Conservation (phyloP, 2,797 vertebrate species). For the Sparus aurata region DNA sequence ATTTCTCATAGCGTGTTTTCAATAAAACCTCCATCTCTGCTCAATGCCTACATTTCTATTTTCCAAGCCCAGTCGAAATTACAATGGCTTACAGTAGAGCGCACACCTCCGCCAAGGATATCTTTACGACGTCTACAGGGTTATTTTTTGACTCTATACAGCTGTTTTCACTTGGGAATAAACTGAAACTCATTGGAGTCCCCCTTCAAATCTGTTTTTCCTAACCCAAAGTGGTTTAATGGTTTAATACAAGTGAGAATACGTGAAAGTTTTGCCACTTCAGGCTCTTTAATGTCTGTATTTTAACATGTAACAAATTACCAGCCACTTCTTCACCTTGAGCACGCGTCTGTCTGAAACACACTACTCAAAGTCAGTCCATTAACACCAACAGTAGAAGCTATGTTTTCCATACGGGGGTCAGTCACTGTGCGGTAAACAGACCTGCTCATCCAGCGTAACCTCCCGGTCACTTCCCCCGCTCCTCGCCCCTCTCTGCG, state of each 20-base stretch:
- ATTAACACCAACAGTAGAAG: not conserved
- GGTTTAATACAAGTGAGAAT: not conserved
- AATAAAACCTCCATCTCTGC: not conserved
- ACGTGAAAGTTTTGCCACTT: not conserved
- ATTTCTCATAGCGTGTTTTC: not conserved
- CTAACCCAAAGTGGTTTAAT: not conserved
- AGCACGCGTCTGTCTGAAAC: constrained; percentile 78
- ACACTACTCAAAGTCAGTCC: constrained; percentile 52
- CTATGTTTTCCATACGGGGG: constrained; percentile 55
- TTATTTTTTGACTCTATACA: too few species aligned
- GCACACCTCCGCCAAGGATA: too few species aligned
- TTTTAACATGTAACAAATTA: constrained; percentile 20
- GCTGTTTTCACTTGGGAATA: not conserved
- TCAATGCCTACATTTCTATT: not conserved
- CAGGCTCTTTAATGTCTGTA: not conserved
- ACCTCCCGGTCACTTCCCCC: constrained; percentile 87
- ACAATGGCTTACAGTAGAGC: too few species aligned
- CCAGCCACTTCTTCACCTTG: constrained; percentile 87
- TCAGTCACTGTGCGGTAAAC: constrained; percentile 82
- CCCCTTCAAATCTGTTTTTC: not conserved
- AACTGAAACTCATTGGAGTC: not conserved
- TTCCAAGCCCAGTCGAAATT: too few species aligned
- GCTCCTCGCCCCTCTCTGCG: constrained; percentile 84
- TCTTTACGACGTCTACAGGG: not conserved
- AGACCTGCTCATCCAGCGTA: constrained; percentile 85